phyloP scores from a whole-genome alignment of 2,888 invertebrate species.

The Sinodicranocentrus sp. region DNA sequence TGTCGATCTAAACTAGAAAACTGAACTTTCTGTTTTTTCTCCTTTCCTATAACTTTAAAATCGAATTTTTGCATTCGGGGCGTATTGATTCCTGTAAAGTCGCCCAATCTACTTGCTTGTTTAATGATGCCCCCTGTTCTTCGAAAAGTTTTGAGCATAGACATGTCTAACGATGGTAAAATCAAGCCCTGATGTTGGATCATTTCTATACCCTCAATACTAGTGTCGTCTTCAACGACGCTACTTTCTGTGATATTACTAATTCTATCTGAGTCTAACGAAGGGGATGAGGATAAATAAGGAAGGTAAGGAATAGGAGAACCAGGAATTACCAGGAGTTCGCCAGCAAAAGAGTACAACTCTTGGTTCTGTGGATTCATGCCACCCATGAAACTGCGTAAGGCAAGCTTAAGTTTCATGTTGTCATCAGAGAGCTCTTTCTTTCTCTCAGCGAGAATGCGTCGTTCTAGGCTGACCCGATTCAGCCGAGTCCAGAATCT shows the following conservation, averaged over 20 bases:
- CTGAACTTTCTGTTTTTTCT: too few relatives aligned
- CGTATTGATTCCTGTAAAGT: too few relatives aligned
- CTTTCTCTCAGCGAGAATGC: conserved; percentile 59
- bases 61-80: too few relatives aligned
- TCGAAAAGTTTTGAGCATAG: too few relatives aligned
- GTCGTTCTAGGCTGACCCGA: conserved; percentile 70
- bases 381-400: conserved; percentile 75
- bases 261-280: conserved; percentile 42
- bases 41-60: too few relatives aligned
- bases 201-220: not conserved
- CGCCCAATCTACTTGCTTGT: too few relatives aligned
- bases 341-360: conserved; percentile 48
- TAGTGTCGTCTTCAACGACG: not conserved
- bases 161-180: not conserved
- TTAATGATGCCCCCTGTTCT: too few relatives aligned
- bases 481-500: conserved; percentile 75
- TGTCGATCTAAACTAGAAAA: too few relatives aligned
- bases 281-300: conserved; percentile 39
- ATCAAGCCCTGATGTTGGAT: not conserved
- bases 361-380: conserved; percentile 72
- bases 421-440: conserved; percentile 71
- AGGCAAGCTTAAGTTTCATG: conserved; percentile 67
- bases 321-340: conserved; percentile 70
- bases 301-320: conserved; percentile 57
- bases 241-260: conserved; percentile 2